Base-by-base conservation (phyloP, 2,797 vertebrate genomes). In the Psittacula echo region DNA sequence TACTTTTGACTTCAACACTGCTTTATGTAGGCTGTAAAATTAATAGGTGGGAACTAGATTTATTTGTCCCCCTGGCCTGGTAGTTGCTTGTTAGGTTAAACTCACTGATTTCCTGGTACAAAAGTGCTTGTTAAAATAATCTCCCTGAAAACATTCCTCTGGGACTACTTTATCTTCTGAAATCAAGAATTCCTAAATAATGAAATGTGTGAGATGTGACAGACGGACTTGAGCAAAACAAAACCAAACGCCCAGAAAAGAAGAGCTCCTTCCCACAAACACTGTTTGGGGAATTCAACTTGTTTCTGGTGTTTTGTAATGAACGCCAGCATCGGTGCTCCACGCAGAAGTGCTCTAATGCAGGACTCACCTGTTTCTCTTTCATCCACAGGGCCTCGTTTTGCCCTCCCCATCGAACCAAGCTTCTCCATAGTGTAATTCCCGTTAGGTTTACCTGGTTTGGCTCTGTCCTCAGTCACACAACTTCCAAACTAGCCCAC, bases 81-180 rank as follows among this genome's bases (percentile, higher is more conserved):
- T 94, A 96, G 97, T 96, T 97, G 97, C 98, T 98, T 98, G 98
- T 98, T 98, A 98, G 98, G 97, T 98, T 98, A 98, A 98, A 98
- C 98, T 97, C 97, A 97, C 97, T 95, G 97, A 98, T 98, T 98
- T 98, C 98, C 98, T 97, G 97, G 96, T 97, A 98, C 98, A 98
- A 98, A 98, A 98, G 97, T 90, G 96, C 97, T 98, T 94, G 97
- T 98, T 98, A 98, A 98, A 98, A 98, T 97, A 98, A 98, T 98
- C 97, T 97, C 97, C 97, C 97, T 95, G 94, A 96, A 97, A 96
- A 96, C 92, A 96, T 97, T 86, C 98, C 97, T 67, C 94, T 5
- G 97, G 97, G 97, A 97, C 89, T 54, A 92, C 97, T 98, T 95
- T 56, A 54, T 98, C 97, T 98, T 97, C 93, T 48, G 72, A 54